These are phyloP conservation scores for Drosophila elegans DNA, from an alignment of 1,140 invertebrate genomes.

Conservation along the genomic window DNA sequence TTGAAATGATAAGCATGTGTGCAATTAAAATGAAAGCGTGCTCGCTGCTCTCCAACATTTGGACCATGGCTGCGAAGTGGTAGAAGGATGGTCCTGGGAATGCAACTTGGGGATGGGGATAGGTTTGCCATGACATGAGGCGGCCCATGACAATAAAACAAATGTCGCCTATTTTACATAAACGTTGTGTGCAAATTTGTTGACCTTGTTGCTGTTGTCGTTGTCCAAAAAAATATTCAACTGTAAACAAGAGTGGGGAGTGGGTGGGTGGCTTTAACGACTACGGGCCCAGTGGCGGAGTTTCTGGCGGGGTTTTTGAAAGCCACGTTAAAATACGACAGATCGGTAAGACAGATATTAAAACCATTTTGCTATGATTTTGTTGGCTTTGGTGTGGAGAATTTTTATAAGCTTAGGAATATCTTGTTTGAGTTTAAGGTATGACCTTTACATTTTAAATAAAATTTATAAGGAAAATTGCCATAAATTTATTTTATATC, in stretches of 20 bases:
- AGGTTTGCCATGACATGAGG: conserved; percentile 40
- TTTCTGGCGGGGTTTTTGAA: background rate
- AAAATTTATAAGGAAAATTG: too few relatives aligned
- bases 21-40: conserved; percentile 83
- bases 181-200: conserved; percentile 76
- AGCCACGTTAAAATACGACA: background rate
- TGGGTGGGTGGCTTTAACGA: background rate
- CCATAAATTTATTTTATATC: too few relatives aligned
- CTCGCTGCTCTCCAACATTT: conserved; percentile 51
- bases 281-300: conserved; percentile 11
- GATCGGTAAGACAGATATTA: background rate
- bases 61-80: conserved; percentile 46
- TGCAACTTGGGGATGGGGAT: background rate
- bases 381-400: background rate
- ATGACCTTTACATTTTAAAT: too few relatives aligned
- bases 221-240: conserved; percentile 62
- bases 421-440: too few relatives aligned
- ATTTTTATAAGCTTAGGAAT: too few relatives aligned
- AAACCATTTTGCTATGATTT: background rate
- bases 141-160: conserved; percentile 76
- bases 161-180: conserved; percentile 81
- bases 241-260: conserved; percentile 7
- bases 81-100: conserved; percentile 4
- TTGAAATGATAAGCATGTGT: conserved; percentile 83
- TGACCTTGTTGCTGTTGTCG: conserved; percentile 44